These are phyloP conservation scores for Melikaiella ostensackeni DNA, from an alignment of 2,888 invertebrate species.

Conservation along the genomic window DNA sequence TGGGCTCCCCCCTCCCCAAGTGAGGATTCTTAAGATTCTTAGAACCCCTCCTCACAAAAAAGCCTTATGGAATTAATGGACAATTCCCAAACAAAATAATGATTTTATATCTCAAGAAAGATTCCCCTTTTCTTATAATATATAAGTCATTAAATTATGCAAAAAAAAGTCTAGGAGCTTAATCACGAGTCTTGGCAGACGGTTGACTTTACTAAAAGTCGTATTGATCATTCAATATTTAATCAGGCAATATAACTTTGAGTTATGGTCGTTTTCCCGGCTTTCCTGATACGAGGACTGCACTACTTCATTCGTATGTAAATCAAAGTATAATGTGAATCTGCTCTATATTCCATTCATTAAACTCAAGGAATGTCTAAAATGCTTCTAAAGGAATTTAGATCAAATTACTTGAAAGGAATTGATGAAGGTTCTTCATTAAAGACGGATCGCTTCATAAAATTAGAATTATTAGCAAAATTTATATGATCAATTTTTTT, in stretches of 20 bases:
- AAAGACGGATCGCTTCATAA: background rate
- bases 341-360: conserved; percentile 31
- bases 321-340: conserved; percentile 20
- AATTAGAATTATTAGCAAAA: conserved; percentile 4
- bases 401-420: conserved; percentile 26
- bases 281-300: background rate
- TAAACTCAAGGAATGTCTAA: conserved; percentile 18
- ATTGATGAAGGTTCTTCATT: background rate
- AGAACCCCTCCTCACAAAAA: no score
- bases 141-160: background rate
- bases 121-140: no score
- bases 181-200: background rate
- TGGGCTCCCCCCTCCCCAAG: no score
- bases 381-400: conserved; percentile 20
- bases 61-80: no score
- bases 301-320: conserved; percentile 19
- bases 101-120: no score
- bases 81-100: no score
- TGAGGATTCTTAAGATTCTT: no score
- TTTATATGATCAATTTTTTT: background rate
- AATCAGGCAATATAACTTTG: conserved; percentile 1
- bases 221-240: background rate
- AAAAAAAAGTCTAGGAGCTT: background rate
- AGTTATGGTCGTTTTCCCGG: background rate
- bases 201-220: background rate